These are phyloP conservation scores for Hephaestus fuliginosus DNA, from an alignment of 2,797 vertebrate species.

Conservation along the genomic window DNA sequence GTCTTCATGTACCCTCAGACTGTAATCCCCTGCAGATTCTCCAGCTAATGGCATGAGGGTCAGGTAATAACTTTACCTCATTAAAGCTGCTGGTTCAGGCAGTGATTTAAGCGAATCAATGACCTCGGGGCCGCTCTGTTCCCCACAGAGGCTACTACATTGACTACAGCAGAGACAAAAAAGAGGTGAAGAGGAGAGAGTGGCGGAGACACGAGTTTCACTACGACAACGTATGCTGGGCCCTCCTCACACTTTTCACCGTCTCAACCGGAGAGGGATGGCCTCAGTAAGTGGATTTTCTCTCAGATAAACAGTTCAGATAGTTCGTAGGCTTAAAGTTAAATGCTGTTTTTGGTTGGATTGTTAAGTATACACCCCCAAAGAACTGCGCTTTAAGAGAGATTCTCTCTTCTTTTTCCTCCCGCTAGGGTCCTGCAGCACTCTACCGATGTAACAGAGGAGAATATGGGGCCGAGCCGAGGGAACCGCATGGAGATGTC, in stretches of 20 bases:
- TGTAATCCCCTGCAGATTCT: conserved; percentile 13
- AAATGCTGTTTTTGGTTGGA: neutral
- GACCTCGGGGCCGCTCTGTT: conserved; percentile 46
- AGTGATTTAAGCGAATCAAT: conserved; percentile 44
- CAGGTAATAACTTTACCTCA: conserved; percentile 8
- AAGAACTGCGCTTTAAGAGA: neutral
- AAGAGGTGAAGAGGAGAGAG: conserved; percentile 96
- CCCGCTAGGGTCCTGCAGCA: conserved; percentile 93
- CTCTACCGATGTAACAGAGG: conserved; percentile 96
- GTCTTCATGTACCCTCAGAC: neutral
- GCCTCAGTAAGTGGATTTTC: conserved; percentile 92
- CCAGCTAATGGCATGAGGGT: neutral
- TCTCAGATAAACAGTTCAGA: neutral
- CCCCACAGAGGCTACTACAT: conserved; percentile 95
- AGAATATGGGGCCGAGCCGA: conserved; percentile 95
- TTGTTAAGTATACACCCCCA: no score
- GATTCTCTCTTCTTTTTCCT: neutral
- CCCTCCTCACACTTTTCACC: conserved; percentile 95
- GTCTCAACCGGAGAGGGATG: conserved; percentile 98
- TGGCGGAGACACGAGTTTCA: conserved; percentile 98
- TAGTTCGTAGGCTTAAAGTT: neutral
- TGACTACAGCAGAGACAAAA: conserved; percentile 95
- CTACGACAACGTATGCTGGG: conserved; percentile 98
- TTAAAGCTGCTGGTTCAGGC: conserved; percentile 40
- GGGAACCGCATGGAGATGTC: conserved; percentile 99